Base-by-base conservation (phyloP, 2,797 vertebrate genomes). In the Denticeps clupeoides region DNA sequence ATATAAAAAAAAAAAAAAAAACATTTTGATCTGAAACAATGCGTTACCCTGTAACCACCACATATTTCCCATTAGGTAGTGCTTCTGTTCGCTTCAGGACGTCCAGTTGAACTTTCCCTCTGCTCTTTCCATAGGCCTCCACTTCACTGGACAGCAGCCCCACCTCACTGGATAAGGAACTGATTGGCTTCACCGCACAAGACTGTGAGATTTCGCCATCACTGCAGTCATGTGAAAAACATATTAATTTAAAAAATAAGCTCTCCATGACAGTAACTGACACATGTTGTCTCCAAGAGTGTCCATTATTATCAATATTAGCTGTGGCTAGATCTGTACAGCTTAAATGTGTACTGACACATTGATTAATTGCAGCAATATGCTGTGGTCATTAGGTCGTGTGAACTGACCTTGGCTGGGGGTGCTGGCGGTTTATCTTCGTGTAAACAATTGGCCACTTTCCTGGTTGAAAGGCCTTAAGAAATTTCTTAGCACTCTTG, bases 361-460 rank as follows among this genome's bases (percentile, higher is more conserved):
- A n/a, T n/a, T n/a, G n/a, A n/a, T n/a, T n/a, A n/a, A n/a, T n/a
- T n/a, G n/a, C n/a, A n/a, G n/a, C n/a, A n/a, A n/a, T n/a, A n/a
- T n/a, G n/a, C n/a, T n/a, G n/a, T n/a, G n/a, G n/a, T n/a, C n/a
- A n/a, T n/a, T n/a, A n/a, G n/a, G n/a, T n/a, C n/a, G n/a, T n/a
- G n/a, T n/a, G n/a, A n/a, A n/a, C n/a, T n/a, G n/a, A 91, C 88
- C 86, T 87, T 19, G 84, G 84, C 52, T 88, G 83, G 27, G 86
- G 87, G 2, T 55, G 47, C 68, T 70, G 71, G 4, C 78, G 61
- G 29, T 61, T 73, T 53, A 89, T 69, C 10, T 58, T 73, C 53
- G 71, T 81, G 53, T 80, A 85, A 0, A 67, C 70, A 43, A 89
- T 76, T 6, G 46, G 73, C 88, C 88, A 90, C 48, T 78, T 84